phyloP scores from a whole-genome alignment of 2,797 vertebrate genomes.

The Pantherophis vulpinus region DNA sequence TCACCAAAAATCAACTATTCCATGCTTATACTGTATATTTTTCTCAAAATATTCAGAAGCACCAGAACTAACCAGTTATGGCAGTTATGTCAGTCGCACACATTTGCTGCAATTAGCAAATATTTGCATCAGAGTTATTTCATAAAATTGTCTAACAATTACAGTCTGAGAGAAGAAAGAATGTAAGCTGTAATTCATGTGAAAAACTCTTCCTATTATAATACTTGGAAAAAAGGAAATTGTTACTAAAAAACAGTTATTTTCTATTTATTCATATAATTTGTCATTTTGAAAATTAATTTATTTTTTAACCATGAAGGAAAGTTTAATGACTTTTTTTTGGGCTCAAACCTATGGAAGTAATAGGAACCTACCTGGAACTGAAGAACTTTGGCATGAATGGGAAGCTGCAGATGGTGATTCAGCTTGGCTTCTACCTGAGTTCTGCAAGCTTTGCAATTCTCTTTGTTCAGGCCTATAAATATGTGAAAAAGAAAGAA shows the following conservation, averaged over 20 bases:
- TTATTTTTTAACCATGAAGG: background rate
- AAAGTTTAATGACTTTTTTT: background rate
- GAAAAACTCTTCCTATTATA: background rate
- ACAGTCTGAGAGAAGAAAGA: background rate
- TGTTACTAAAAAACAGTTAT: background rate
- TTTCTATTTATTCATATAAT: background rate
- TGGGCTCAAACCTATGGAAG: background rate
- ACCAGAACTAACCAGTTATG: background rate
- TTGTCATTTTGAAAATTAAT: background rate
- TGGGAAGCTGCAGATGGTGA: constrained; percentile 55
- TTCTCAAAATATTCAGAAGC: constrained; percentile 18
- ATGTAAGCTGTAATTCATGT: background rate
- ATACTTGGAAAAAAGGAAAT: background rate
- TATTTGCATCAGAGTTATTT: background rate
- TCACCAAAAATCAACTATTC: background rate
- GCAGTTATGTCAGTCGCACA: constrained; percentile 8
- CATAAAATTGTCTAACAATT: background rate
- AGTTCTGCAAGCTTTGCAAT: background rate
- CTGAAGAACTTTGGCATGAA: constrained; percentile 59
- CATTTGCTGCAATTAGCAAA: background rate
- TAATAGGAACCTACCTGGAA: constrained; percentile 74
- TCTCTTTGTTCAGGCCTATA: constrained; percentile 42
- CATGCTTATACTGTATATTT: background rate
- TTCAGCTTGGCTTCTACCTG: constrained; percentile 20
- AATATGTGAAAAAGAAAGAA: background rate